Percentiles rank a stretch among this genome's conserved stretches.
Conservation (phyloP, 2,113 vertebrate genomes). For the Bambusicola thoracicus region DNA sequence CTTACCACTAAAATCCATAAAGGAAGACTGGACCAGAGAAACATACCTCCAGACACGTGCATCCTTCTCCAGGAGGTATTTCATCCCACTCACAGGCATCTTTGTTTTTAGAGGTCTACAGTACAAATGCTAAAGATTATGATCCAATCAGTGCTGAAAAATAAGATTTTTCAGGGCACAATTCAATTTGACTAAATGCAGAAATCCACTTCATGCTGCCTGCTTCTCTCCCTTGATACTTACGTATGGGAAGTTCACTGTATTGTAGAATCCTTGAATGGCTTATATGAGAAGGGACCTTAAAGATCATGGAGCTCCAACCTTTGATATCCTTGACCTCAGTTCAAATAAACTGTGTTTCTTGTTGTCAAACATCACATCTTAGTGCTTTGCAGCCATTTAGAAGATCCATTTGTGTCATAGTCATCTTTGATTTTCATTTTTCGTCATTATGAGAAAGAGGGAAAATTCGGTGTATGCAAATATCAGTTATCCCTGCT, state of each 20-base stretch:
- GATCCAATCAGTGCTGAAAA: not conserved
- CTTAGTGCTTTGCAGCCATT: not conserved
- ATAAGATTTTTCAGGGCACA: not conserved
- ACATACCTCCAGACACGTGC: not conserved
- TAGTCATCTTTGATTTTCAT: not conserved
- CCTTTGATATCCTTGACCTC: not conserved
- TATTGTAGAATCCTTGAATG: too few species aligned
- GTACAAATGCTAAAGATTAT: not conserved
- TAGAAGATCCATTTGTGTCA: not conserved
- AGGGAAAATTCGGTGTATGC: not conserved
- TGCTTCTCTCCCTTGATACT: not conserved
- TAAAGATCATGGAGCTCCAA: too few species aligned
- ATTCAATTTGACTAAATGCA: not conserved
- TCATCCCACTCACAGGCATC: not conserved
- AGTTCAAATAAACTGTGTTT: not conserved
- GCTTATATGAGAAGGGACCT: too few species aligned
- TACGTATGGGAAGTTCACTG: not conserved
- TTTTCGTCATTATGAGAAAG: not conserved
- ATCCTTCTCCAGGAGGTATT: fast-evolving
- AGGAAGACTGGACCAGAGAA: not conserved
- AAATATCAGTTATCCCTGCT: not conserved
- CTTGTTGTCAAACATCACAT: not conserved
- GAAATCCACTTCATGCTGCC: not conserved
- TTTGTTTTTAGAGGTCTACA: not conserved
- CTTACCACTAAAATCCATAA: not conserved